These are phyloP conservation scores for Apotomis capreana DNA, from an alignment of 2,888 invertebrate genomes.

Conservation along the genomic window DNA sequence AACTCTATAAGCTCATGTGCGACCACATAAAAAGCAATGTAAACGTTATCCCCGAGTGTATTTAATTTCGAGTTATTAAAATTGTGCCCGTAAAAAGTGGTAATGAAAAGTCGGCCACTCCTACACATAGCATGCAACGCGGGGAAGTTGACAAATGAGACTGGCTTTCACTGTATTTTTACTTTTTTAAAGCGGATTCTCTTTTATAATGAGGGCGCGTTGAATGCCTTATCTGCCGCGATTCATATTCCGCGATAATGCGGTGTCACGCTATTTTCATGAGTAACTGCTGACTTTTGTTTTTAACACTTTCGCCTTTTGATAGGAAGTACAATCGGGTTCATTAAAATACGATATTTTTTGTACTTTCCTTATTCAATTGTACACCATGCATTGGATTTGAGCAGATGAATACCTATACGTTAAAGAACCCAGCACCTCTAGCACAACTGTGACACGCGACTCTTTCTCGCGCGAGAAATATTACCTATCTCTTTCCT, in stretches of 20 bases:
- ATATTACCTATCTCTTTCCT: too few relatives aligned
- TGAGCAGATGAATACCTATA: too few relatives aligned
- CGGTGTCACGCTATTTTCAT: conserved; percentile 55
- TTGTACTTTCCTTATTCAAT: background rate
- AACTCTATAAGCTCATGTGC: conserved; percentile 10
- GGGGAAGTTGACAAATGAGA: conserved; percentile 75
- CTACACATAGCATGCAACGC: conserved; percentile 65
- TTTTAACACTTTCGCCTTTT: conserved; percentile 53
- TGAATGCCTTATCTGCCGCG: conserved; percentile 69
- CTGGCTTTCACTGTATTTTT: conserved; percentile 62
- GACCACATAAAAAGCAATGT: conserved; percentile 50
- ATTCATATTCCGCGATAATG: conserved; percentile 67
- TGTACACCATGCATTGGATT: too few relatives aligned
- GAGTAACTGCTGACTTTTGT: conserved; percentile 49
- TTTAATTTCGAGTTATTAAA: conserved; percentile 69
- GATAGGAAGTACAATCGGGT: background rate
- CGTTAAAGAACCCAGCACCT: too few relatives aligned
- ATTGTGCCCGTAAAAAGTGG: conserved; percentile 59
- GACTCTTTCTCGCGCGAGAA: too few relatives aligned
- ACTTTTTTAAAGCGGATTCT: conserved; percentile 56
- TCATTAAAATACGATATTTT: background rate
- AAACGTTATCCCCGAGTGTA: conserved; percentile 57
- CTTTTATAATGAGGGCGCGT: conserved; percentile 67
- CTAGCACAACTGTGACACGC: too few relatives aligned
- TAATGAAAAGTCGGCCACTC: conserved; percentile 69